These are phyloP conservation scores for Umimayanthus chanpuru DNA, from an alignment of 92 coral and sea anemone genomes.

Conservation along the genomic window DNA sequence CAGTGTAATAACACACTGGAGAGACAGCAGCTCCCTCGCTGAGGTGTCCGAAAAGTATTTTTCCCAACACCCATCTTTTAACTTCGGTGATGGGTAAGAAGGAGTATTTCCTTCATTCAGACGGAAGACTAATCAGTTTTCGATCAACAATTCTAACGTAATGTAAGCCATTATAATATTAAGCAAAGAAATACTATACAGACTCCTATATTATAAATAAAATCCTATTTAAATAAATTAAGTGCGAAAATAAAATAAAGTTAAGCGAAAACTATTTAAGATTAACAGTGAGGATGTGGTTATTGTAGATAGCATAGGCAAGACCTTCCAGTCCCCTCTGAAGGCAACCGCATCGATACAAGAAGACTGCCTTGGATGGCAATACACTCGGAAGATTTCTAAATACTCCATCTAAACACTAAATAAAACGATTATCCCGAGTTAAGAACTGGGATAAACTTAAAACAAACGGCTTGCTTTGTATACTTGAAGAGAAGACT, in stretches of 20 bases:
- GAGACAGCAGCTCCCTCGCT: no score
- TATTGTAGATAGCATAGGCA: not conserved
- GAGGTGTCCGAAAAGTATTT: not conserved
- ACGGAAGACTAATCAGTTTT: not conserved
- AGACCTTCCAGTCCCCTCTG: not conserved
- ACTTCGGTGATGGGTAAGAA: not conserved
- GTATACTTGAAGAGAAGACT: no score
- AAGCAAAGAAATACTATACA: not conserved
- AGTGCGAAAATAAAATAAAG: not conserved
- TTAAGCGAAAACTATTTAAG: not conserved
- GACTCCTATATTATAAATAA: not conserved
- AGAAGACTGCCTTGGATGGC: no score
- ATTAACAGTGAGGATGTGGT: not conserved
- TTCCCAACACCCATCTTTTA: not conserved
- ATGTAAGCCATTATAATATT: no score
- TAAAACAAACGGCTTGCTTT: no score
- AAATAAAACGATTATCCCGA: no score
- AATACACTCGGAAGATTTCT: no score
- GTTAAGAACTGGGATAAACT: no score
- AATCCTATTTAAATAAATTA: conserved; percentile 7
- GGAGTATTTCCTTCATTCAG: not conserved
- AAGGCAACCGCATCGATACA: not conserved
- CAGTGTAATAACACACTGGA: no score
- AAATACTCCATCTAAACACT: no score
- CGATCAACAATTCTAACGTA: not conserved